phyloP scores from a whole-genome alignment of 2,888 invertebrate species.

The Nezara viridula region DNA sequence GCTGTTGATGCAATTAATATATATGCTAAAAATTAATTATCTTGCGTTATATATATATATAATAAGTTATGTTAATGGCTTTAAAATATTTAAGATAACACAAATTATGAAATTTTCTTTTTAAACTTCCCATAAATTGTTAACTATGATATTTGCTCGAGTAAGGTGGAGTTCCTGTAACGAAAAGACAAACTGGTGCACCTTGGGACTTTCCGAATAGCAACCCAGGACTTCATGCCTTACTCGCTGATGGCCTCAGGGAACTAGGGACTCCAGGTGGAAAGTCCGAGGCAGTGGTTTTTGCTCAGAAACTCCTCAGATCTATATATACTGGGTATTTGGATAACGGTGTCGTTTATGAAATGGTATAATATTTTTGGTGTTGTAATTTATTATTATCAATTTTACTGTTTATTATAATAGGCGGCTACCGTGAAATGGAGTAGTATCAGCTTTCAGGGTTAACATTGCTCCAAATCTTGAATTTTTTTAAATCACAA shows the following conservation, averaged over 20 bases:
- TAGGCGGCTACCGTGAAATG: too few relatives aligned
- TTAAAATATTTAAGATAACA: background rate
- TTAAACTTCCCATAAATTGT: background rate
- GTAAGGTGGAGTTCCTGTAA: constrained; percentile 20
- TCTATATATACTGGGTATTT: constrained; percentile 29
- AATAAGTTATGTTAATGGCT: background rate
- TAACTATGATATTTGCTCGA: background rate
- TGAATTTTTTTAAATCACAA: too few relatives aligned
- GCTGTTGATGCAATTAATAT: too few relatives aligned
- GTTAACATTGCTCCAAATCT: too few relatives aligned
- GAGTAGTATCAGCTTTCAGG: too few relatives aligned
- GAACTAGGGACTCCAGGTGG: background rate
- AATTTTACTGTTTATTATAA: background rate
- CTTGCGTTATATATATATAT: too few relatives aligned
- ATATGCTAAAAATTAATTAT: too few relatives aligned
- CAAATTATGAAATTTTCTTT: background rate
- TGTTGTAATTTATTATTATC: background rate
- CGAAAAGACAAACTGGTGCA: constrained; percentile 3
- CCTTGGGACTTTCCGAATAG: constrained; percentile 18
- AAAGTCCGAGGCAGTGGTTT: constrained; percentile 15
- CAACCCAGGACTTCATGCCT: constrained; percentile 15
- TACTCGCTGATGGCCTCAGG: background rate
- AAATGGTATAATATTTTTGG: constrained; percentile 10
- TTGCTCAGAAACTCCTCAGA: constrained; percentile 18
- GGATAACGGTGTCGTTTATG: background rate